phyloP scores from a whole-genome alignment of 2,797 vertebrate genomes.

The Sorex maritimensis region DNA sequence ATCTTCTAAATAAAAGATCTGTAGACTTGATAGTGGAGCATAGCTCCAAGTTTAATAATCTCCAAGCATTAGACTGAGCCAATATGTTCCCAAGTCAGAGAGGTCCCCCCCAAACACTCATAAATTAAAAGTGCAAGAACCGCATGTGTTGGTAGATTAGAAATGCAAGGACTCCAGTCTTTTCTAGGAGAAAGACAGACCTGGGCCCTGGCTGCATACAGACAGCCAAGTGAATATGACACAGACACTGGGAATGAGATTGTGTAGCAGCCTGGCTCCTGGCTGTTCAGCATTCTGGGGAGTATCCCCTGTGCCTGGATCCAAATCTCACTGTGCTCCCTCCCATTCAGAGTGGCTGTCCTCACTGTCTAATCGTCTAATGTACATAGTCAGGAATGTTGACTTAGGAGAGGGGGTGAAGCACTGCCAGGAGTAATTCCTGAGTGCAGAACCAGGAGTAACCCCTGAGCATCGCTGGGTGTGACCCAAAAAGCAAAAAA shows the following conservation, averaged over 20 bases:
- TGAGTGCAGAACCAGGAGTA: too few relatives aligned
- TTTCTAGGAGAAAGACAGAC: conserved; percentile 73
- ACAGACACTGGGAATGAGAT: background rate
- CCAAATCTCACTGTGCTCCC: conserved; percentile 56
- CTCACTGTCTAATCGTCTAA: conserved; percentile 67
- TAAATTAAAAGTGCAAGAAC: conserved; percentile 90
- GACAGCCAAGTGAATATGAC: conserved; percentile 67
- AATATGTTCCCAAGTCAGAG: conserved; percentile 91
- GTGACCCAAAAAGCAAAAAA: too few relatives aligned
- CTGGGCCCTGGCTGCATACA: conserved; percentile 74
- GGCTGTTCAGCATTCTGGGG: conserved; percentile 73
- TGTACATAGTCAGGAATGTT: conserved; percentile 68
- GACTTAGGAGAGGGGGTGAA: conserved; percentile 78
- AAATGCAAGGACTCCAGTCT: conserved; percentile 83
- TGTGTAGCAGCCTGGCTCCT: conserved; percentile 65
- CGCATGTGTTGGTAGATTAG: conserved; percentile 83
- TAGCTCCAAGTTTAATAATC: conserved; percentile 92
- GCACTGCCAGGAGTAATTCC: too few relatives aligned
- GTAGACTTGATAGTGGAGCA: conserved; percentile 92
- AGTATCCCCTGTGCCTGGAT: conserved; percentile 64
- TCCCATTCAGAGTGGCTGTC: conserved; percentile 48
- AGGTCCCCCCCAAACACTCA: conserved; percentile 88
- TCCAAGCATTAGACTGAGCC: conserved; percentile 91
- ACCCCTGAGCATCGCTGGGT: too few relatives aligned
- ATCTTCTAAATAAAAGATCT: conserved; percentile 94